Evolutionary conservation across 2,888 invertebrate species (phyloP), one percentile per base, ranked within the genome.

Genomic region (Ormia ochracea): DNA sequence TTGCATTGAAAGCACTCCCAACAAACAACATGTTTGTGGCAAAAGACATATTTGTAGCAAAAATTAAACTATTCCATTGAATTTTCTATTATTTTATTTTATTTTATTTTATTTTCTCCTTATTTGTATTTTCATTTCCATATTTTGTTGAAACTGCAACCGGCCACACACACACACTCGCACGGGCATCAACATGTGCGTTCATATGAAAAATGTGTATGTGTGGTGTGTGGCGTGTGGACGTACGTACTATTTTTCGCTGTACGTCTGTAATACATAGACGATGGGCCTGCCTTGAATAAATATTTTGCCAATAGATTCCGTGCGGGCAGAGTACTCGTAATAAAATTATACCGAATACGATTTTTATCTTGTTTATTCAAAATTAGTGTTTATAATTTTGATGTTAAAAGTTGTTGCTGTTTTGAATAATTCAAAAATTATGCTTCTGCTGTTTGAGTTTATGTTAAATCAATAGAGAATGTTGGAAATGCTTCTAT

Each of bases 41-140:
- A 17, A 41, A 41, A 33, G 17, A 41, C 28, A 48, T 66, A 43
- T 33, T 36, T 78, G 38, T 61, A 50, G 12, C n/a, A 69, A 58
- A 50, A 45, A 45, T 41, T 26, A 31, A 56, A 21, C 10, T 58
- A 48, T 52, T 72, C 61, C 33, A 72, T 54, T 61, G 23, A 72
- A 54, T 70, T 70, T 41, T 72, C 12, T 41, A 26, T 1, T 9
- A n/a, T 17, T 58, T 48, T 21, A n/a, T n/a, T n/a, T n/a, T n/a
- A n/a, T n/a, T n/a, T n/a, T n/a, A n/a, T n/a, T n/a, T n/a, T n/a
- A n/a, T 48, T 26, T 52, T 45, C 7, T 14, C 28, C 26, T 12
- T 36, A 23, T 52, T 77, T 52, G n/a, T 45, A 74, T 70, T 59
- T 65, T 70, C 74, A 74, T 79, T 79, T 79, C 69, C 78, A 79